A percentile compares a stretch with the other conserved stretches of the same genome.
These are phyloP conservation scores for Ochropacha duplaris DNA, from an alignment of 2,888 invertebrate genomes.

Conservation along the genomic window DNA sequence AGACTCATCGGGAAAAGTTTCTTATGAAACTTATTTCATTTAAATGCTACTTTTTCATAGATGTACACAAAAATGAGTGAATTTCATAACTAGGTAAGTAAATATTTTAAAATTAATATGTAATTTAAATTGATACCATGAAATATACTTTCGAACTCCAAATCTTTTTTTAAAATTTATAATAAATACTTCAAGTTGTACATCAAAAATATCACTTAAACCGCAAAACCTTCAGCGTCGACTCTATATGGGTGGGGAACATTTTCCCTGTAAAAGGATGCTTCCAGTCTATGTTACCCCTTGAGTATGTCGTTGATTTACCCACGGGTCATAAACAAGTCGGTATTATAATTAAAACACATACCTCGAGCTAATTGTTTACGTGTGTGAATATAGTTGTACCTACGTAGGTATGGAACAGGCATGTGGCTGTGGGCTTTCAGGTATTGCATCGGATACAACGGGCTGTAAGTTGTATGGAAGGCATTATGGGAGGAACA, in stretches of 20 bases:
- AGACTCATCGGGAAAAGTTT: too few relatives aligned
- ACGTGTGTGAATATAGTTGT: background rate
- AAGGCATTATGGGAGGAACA: slow-evolving; percentile 17
- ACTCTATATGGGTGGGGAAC: background rate
- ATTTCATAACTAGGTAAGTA: too few relatives aligned
- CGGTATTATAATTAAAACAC: slow-evolving; percentile 1
- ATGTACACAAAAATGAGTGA: too few relatives aligned
- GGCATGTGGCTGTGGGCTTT: slow-evolving; percentile 21
- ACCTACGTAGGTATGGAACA: background rate
- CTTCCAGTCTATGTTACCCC: background rate
- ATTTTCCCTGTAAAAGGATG: background rate
- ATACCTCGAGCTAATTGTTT: background rate
- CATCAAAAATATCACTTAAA: background rate
- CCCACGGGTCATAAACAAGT: background rate
- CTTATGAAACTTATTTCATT: too few relatives aligned
- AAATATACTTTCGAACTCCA: too few relatives aligned
- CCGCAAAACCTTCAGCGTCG: background rate
- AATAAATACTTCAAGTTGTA: background rate
- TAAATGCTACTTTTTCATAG: too few relatives aligned
- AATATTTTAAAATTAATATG: too few relatives aligned
- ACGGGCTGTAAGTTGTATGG: slow-evolving; percentile 11
- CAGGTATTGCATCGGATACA: slow-evolving; percentile 18
- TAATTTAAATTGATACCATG: too few relatives aligned
- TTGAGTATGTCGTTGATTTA: background rate
- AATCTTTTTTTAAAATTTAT: too few relatives aligned